Conservation (phyloP, 2,888 invertebrate genomes). For the Ommatoiulus sabulosus region DNA sequence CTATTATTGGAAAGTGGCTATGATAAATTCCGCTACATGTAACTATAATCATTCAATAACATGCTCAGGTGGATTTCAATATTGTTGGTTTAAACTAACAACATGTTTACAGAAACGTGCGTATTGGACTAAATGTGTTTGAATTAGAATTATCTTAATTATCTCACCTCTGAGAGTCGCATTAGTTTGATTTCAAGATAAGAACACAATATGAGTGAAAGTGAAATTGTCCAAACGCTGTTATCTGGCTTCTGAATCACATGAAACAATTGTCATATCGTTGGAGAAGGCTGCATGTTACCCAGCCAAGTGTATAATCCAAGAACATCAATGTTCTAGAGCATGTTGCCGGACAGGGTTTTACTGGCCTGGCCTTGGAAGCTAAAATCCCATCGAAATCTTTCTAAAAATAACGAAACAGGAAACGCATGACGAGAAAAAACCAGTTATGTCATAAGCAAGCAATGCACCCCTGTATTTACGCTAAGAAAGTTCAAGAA, state of each 20-base stretch:
- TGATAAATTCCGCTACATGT: no score
- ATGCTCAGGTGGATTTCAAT: no score
- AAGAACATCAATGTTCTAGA: background rate
- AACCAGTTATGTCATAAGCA: conserved; percentile 30
- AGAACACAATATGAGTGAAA: background rate
- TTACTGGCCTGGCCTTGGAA: background rate
- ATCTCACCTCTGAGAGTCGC: no score
- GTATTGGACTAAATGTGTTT: no score
- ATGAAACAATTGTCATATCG: background rate
- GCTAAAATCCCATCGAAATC: background rate
- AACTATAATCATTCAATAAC: no score
- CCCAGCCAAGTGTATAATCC: background rate
- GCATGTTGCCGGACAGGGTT: background rate
- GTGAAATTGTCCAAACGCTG: no score
- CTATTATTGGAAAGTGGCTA: no score
- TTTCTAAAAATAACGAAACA: conserved; percentile 22
- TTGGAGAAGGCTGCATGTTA: background rate
- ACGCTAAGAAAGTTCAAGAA: background rate
- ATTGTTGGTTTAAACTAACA: no score
- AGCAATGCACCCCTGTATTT: conserved; percentile 14
- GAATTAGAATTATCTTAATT: no score
- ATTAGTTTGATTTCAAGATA: background rate
- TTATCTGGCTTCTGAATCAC: background rate
- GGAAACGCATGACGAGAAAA: background rate
- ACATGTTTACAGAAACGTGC: no score